These are phyloP conservation scores for Anarrhichthys ocellatus DNA, from an alignment of 2,113 vertebrate species.

Conservation along the genomic window DNA sequence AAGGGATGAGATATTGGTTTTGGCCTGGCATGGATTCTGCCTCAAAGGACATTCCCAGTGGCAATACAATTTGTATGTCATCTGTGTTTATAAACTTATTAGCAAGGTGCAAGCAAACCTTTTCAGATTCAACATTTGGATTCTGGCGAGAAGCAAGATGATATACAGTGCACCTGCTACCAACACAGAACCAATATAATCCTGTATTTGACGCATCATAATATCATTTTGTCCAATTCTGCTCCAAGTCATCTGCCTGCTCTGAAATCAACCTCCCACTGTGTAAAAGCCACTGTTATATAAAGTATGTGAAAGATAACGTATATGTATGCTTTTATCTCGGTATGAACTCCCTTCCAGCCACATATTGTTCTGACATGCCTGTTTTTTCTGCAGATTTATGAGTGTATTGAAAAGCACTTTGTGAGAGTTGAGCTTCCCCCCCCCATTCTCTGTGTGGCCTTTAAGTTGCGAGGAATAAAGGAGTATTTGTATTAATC, in stretches of 20 bases:
- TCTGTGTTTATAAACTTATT: slow-evolving; percentile 61
- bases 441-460: slow-evolving; percentile 66
- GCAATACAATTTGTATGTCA: slow-evolving; percentile 66
- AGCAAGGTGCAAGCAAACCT: slow-evolving; percentile 42
- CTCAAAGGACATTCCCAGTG: slow-evolving; percentile 61
- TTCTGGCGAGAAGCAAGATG: slow-evolving; percentile 15
- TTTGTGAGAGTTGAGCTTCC: too few species aligned
- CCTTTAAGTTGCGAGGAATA: slow-evolving; percentile 76
- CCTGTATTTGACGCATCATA: slow-evolving; percentile 3
- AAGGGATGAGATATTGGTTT: slow-evolving; percentile 79
- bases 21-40: slow-evolving; percentile 57
- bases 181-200: slow-evolving; percentile 12
- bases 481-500: slow-evolving; percentile 77
- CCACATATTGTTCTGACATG: slow-evolving; percentile 46
- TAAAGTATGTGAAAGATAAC: background rate
- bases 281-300: slow-evolving; percentile 35
- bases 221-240: slow-evolving; percentile 19
- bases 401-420: slow-evolving; percentile 71
- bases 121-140: slow-evolving; percentile 37
- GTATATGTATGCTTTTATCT: background rate
- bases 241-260: background rate
- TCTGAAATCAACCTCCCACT: slow-evolving; percentile 6
- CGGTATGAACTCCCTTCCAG: slow-evolving; percentile 31
- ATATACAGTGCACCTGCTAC: slow-evolving; percentile 32
- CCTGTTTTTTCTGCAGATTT: slow-evolving; percentile 59